These are phyloP conservation scores for Myiozetetes cayanensis DNA, from an alignment of 2,113 vertebrate species.

Conservation along the genomic window DNA sequence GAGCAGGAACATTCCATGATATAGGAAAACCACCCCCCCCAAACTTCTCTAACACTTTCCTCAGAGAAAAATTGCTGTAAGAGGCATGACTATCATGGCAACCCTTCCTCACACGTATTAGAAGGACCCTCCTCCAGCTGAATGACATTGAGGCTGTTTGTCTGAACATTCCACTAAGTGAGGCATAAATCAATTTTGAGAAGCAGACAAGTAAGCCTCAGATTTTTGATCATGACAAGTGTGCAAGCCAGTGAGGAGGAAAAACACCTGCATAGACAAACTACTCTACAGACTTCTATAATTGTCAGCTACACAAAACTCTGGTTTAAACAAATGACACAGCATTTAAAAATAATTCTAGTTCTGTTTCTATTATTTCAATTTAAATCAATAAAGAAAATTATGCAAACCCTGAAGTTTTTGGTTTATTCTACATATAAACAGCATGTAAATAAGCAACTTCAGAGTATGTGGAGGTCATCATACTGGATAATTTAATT, in stretches of 20 bases:
- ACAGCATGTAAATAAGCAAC: neutral
- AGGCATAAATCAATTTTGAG: neutral
- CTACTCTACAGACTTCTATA: neutral
- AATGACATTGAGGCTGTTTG: neutral
- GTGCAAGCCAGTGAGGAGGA: neutral
- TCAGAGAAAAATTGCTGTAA: neutral
- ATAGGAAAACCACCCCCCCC: neutral
- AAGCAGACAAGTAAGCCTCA: neutral
- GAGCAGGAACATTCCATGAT: neutral
- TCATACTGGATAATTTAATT: neutral
- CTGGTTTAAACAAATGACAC: neutral
- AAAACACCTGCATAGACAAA: neutral
- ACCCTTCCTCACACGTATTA: neutral
- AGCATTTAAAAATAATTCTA: neutral
- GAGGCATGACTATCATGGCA: neutral
- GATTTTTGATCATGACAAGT: neutral
- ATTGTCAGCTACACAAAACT: neutral
- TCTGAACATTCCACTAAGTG: neutral
- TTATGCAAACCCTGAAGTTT: neutral
- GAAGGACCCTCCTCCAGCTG: neutral
- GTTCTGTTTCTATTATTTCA: neutral
- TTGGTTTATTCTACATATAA: neutral
- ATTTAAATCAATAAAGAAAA: neutral
- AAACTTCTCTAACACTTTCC: neutral
- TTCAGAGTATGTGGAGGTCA: neutral